These are phyloP conservation scores for Chloromyia formosa DNA, from an alignment of 2,888 invertebrate genomes.

Conservation along the genomic window DNA sequence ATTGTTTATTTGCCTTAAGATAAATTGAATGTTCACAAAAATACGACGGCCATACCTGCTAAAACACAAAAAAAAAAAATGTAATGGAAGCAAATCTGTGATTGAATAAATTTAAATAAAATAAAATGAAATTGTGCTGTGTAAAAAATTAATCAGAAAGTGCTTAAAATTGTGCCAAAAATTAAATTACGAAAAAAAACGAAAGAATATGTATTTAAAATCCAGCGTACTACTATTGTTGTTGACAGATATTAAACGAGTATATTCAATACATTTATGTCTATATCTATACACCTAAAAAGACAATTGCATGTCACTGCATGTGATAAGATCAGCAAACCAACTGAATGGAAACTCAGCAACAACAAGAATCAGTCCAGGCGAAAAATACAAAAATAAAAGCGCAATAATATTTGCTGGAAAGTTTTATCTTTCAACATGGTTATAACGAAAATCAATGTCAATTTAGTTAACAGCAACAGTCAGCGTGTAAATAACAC, in stretches of 20 bases:
- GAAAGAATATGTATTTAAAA: background rate
- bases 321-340: too few species aligned
- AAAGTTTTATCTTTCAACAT: conserved; percentile 52
- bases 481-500: conserved; percentile 35
- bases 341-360: background rate
- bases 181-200: conserved; percentile 2
- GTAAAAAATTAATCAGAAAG: background rate
- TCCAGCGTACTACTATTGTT: too few species aligned
- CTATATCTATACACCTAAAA: too few species aligned
- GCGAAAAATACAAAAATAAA: too few species aligned
- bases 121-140: conserved; percentile 1
- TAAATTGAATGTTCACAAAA: background rate
- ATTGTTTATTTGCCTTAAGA: background rate
- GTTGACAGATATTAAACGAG: too few species aligned
- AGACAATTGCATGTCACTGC: too few species aligned
- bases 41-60: background rate
- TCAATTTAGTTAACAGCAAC: conserved; percentile 54
- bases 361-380: background rate
- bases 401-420: too few species aligned
- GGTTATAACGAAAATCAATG: conserved; percentile 60
- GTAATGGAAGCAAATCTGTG: background rate
- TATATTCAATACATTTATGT: too few species aligned
- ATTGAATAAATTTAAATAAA: too few species aligned
- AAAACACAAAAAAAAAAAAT: conserved; percentile 3
- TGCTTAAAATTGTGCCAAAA: conserved; percentile 30